phyloP scores from a whole-genome alignment of 2,797 vertebrate species.

The Takifugu ocellatus region DNA sequence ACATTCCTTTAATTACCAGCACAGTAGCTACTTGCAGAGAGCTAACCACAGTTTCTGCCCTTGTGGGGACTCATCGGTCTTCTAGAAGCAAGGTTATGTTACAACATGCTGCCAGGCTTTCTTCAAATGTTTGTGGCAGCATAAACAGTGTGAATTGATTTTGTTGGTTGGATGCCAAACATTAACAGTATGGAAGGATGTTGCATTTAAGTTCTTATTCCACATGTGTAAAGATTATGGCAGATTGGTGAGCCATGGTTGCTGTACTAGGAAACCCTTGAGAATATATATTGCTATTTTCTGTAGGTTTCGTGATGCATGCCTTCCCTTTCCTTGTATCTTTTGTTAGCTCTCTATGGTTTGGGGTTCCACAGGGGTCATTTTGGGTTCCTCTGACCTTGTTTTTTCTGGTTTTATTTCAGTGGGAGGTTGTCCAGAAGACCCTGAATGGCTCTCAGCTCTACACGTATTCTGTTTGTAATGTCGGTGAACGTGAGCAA shows the following conservation, averaged over 20 bases:
- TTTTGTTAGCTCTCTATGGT: constrained; percentile 36
- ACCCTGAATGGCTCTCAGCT: constrained; percentile 86
- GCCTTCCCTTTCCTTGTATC: constrained; percentile 36
- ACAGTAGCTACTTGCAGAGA: constrained; percentile 60
- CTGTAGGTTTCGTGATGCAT: constrained; percentile 17
- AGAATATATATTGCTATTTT: constrained; percentile 34
- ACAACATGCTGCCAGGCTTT: constrained; percentile 39
- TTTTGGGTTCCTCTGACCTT: constrained; percentile 44
- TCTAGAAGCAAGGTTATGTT: constrained; percentile 42
- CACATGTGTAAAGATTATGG: constrained; percentile 8
- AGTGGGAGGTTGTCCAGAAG: constrained; percentile 94
- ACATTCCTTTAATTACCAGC: constrained; percentile 75
- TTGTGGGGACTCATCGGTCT: constrained; percentile 43
- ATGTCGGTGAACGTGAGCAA: constrained; percentile 87
- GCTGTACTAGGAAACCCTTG: constrained; percentile 20
- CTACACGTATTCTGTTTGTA: constrained; percentile 93
- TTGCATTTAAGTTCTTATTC: constrained; percentile 24
- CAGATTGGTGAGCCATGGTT: constrained; percentile 2
- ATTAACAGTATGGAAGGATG: constrained; percentile 3
- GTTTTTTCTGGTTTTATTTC: constrained; percentile 41
- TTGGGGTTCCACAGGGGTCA: constrained; percentile 22
- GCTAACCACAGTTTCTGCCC: constrained; percentile 47
- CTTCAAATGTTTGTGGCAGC: constrained; percentile 41
- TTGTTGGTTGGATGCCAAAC: constrained; percentile 11
- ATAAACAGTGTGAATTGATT: constrained; percentile 21